Evolutionary conservation across 1,140 invertebrate species (phyloP), one percentile per base, ranked within the genome.

Genomic region (Drosophila kikkawai): DNA sequence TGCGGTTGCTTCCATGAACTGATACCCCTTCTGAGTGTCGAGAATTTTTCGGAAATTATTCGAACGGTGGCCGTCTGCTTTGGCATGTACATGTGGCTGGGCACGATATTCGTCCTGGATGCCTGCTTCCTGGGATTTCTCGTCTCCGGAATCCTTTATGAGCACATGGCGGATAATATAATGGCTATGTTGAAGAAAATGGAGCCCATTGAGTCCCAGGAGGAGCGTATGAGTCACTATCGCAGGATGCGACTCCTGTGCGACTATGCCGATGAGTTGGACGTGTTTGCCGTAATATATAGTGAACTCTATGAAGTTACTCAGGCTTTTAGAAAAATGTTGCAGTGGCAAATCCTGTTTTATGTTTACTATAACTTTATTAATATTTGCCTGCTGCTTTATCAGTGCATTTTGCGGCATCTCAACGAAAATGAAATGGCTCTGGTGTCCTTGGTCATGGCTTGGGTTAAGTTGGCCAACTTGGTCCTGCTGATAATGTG

Each of bases 281-380:
- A 91, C 36, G 53, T 66, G 0, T 77, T 75, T n/a, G 79, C 69
- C 44, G 8, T 37, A 11, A 84, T 91, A 51, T 91, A 91, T 34
- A 73, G 55, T 7, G 75, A 82, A 12, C 65, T 91, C 4, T 91
- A 91, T 41, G 53, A 55, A 0, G 50, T 91, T 4, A 91, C 88
- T 0, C 55, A 66, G 9, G 19, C 50, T 0, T 91, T 91, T 47
- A 53, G 79, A 8, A n/a, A 56, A 15, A 91, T 82, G 44, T 63
- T 91, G 9, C 88, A 91, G 6, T 85, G 84, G 74, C 88, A 91
- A 11, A 88, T 91, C 5, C 36, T 91, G 4, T 91, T 91, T 36
- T 91, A 82, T 45, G 75, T 92, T 8, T 92, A 90, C 37, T 82
- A 82, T 22, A 91, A 92, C 37, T 85, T 92, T 22, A 80, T 88